Conservation (phyloP, 2,113 vertebrate species). For the Dasyurus viverrinus region DNA sequence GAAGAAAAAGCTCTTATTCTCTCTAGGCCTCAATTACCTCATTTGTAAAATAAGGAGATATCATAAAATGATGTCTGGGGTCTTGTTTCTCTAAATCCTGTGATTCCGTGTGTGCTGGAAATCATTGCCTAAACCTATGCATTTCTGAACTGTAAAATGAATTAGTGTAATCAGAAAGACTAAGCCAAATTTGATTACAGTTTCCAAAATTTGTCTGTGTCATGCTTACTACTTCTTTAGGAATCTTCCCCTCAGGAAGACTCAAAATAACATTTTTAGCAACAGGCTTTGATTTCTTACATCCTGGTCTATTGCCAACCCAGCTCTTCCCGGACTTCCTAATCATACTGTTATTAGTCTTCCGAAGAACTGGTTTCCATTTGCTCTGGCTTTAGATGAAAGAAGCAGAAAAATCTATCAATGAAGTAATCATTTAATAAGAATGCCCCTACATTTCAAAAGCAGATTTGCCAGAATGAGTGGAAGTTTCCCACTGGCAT, state of each 20-base stretch:
- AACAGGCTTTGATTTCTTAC: slow-evolving; percentile 80
- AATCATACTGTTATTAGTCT: slow-evolving; percentile 80
- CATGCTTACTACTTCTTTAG: neutral
- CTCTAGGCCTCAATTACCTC: neutral
- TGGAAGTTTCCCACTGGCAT: neutral
- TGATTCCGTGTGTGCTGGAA: neutral
- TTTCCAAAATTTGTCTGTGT: neutral
- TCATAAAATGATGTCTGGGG: neutral
- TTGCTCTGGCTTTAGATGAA: slow-evolving; percentile 81
- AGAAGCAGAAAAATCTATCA: slow-evolving; percentile 80
- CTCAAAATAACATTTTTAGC: slow-evolving; percentile 68
- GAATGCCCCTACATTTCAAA: slow-evolving; percentile 77
- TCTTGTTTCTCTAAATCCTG: neutral
- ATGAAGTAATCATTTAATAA: slow-evolving; percentile 80
- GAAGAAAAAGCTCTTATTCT: neutral
- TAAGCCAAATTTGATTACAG: neutral
- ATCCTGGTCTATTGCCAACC: slow-evolving; percentile 79
- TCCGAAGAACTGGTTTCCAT: slow-evolving; percentile 83
- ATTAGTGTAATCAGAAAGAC: neutral
- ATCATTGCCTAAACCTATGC: neutral
- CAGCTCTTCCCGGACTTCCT: slow-evolving; percentile 75
- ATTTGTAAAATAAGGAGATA: neutral
- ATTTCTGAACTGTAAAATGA: slow-evolving; percentile 61
- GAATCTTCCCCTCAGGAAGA: slow-evolving; percentile 45
- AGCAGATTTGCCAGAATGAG: neutral